Evolutionary conservation across 2,113 vertebrate species (phyloP), one percentile per base, ranked within the genome.

Genomic region (Hyperopisus bebe): DNA sequence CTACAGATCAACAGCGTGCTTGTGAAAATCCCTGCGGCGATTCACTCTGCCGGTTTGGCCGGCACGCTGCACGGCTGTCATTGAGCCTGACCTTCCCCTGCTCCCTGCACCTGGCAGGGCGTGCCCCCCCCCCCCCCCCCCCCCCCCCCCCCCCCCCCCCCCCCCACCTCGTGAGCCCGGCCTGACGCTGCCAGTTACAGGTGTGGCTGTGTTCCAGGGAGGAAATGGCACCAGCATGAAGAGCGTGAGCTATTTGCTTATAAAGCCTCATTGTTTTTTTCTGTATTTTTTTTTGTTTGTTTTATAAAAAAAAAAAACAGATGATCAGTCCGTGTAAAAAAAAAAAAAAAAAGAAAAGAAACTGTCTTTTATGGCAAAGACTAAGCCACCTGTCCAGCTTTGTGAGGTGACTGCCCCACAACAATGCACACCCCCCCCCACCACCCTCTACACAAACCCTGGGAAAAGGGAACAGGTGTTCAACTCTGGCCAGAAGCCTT

Each of bases 401-500:
- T 90, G 91, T 90, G 88, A 91, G 88, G 88, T 90, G 88, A 89
- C 89, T 31, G 53, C 21, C 24, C 50, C 70, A 87, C 85, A 89
- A 91, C 90, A 90, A 90, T 90, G 86, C 80, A 21, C 46, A 89
- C 77, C 39, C 39, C 39, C 39, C 39, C 47, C 13, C 27, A 11
- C 66, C 91, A 88, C 90, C 90, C 90, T 88, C 85, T 86, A 90
- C 51, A 89, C 88, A 91, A 84, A 89, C 74, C 91, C 86, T 90
- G 91, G 91, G 91, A 91, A 90, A 90, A 86, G 66, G 46, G 88
- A 91, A 91, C 91, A 91, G 88, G 91, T 91, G 91, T 91, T 91
- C 88, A 85, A 24, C 17, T 88, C 77, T 88, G 88, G 87, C 88
- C 88, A 62, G 86, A 11, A 86, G 89, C 77, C 90, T 70, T 82